phyloP scores from a whole-genome alignment of 2,888 invertebrate species.

The Heteromyza rotundicornis region DNA sequence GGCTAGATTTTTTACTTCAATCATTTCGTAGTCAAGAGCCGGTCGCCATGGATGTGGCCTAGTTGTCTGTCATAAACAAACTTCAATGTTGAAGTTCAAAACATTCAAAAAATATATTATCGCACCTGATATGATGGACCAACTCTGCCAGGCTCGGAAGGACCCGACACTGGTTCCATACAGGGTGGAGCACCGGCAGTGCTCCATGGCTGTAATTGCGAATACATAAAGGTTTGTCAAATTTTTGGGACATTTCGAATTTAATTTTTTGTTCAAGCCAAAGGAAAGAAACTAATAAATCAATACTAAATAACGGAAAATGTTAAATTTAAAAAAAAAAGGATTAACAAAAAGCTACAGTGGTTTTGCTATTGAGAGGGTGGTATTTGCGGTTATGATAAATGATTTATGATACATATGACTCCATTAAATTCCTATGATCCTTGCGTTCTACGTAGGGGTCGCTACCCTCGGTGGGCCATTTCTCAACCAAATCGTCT shows the following conservation, averaged over 20 bases:
- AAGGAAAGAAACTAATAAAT: constrained; percentile 14
- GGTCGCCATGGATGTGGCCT: constrained; percentile 82
- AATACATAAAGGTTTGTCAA: constrained; percentile 54
- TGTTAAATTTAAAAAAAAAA: constrained; percentile 11
- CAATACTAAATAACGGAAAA: constrained; percentile 14
- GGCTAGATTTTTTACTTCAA: constrained; percentile 75
- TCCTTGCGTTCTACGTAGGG: constrained; percentile 58
- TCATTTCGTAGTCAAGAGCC: constrained; percentile 77
- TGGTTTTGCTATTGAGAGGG: constrained; percentile 6
- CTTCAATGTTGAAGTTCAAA: constrained; percentile 7
- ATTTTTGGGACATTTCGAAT: constrained; percentile 37
- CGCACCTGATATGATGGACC: constrained; percentile 70
- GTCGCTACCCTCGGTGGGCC: constrained; percentile 52
- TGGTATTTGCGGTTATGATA: constrained; percentile 16
- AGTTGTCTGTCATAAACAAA: constrained; percentile 65
- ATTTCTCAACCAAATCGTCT: constrained; percentile 58
- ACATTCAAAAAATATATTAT: constrained; percentile 7
- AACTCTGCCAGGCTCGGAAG: constrained; percentile 70
- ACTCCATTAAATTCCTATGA: constrained; percentile 61
- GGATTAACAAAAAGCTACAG: constrained; percentile 12
- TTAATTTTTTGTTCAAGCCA: constrained; percentile 8
- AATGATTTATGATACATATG: constrained; percentile 55
- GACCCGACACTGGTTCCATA: constrained; percentile 71
- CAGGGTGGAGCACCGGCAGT: constrained; percentile 68
- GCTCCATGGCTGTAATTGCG: constrained; percentile 81